Base-by-base conservation (phyloP, 1,140 invertebrate genomes). In the Procambarus clarkii region DNA sequence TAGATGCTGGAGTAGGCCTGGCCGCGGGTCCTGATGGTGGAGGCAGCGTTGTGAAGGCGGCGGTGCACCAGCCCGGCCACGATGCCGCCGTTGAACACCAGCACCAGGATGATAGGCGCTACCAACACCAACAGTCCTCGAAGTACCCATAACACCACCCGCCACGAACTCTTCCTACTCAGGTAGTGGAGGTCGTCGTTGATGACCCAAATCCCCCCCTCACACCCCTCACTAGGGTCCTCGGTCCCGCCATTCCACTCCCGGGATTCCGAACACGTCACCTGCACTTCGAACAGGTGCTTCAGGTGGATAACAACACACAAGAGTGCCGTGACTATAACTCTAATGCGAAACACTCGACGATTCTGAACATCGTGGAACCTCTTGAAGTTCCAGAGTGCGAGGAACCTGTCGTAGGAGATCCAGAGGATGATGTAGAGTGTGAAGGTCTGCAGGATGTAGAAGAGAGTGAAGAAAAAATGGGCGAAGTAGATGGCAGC, bases 1-100 rank as follows among this genome's bases (percentile, higher is more conserved):
- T 90, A 90, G 71, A 90, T 90, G 54, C 88, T 81, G 82, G 88
- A 90, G 48, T 74, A 77, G 50, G 80, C 88, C 18, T 74, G 81
- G 8, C 74, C 48, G 11, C 82, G 88, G 9, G 81, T 84, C 4
- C 80, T 77, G 50, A 48, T 11, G 34, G 88, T 85, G n/a, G 88
- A 18, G 11, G 88, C 69, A 0, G 54, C 7, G 44, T 78, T 90
- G 15, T 78, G 46, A 1, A 79, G 45, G 2, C 88, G 64, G 11
- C 82, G 80, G 24, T 13, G 34, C 7, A 90, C n/a, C 3, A 90
- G 11, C 3, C 79, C 88, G 0, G 64, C 82, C 15, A 90, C 71
- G 24, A 90, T 90, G 71, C 50, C 64, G 0, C 1, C 34, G 82
- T 90, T 90, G 54, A 90, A 78, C 2, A 85, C 54, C 48, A 90